These are phyloP conservation scores for Schizopygopsis pylzovi DNA, from an alignment of 2,797 vertebrate genomes.

Conservation along the genomic window DNA sequence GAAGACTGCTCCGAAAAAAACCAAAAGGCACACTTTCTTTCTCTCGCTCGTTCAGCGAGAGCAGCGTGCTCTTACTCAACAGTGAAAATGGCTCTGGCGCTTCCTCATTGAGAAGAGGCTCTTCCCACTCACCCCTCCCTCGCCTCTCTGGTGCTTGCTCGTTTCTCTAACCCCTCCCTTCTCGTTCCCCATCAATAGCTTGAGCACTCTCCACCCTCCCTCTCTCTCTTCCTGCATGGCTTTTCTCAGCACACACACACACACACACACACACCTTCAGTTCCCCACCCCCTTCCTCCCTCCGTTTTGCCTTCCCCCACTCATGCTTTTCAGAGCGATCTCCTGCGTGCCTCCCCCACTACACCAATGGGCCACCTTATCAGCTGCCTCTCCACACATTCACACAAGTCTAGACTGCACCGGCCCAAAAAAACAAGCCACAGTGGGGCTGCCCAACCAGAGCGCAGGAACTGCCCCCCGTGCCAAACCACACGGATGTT, in stretches of 20 bases:
- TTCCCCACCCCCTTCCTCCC: constrained; percentile 58
- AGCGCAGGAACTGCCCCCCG: constrained; percentile 20
- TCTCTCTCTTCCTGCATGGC: constrained; percentile 59
- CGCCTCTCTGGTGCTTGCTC: constrained; percentile 60
- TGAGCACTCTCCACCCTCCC: constrained; percentile 68
- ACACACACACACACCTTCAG: constrained; percentile 72
- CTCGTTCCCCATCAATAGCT: constrained; percentile 75
- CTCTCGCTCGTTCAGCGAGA: constrained; percentile 65
- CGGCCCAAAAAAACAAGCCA: constrained; percentile 32
- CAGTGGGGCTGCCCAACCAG: constrained; percentile 1
- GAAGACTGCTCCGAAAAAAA: constrained; percentile 58
- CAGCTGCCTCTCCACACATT: constrained; percentile 56
- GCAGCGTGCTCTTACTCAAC: constrained; percentile 81
- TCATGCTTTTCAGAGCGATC: constrained; percentile 64
- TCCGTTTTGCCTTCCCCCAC: constrained; percentile 41
- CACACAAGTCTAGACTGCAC: constrained; percentile 54
- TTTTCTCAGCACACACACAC: constrained; percentile 71
- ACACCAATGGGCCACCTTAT: constrained; percentile 67
- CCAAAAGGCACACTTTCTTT: constrained; percentile 68
- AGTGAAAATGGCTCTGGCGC: constrained; percentile 84
- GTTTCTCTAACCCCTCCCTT: constrained; percentile 70
- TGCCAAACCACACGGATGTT: constrained; percentile 9
- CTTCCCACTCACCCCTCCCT: constrained; percentile 76
- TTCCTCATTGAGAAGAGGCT: constrained; percentile 82
- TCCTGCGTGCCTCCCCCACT: constrained; percentile 65